A percentile compares a stretch with the other conserved stretches of the same genome.
Evolutionary conservation across 1,140 invertebrate genomes (phyloP).

Genomic region (Cryptotermes secundus): DNA sequence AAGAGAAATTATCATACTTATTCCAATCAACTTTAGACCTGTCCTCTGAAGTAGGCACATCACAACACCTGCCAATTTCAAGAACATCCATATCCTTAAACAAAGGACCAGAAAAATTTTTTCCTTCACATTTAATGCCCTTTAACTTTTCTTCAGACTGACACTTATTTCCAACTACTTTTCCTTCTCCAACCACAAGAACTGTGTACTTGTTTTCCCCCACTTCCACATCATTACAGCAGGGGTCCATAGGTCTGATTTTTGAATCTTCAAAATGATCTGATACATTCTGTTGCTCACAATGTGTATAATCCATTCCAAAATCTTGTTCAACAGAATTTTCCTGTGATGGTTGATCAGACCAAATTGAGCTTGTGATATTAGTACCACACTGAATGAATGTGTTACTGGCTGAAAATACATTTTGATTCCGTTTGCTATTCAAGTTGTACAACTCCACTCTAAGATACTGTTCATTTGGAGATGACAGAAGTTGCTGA

Average conservation of each 20-base stretch:
- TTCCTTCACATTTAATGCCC: too few relatives aligned
- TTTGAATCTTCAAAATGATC: too few relatives aligned
- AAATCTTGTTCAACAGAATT: constrained; percentile 20
- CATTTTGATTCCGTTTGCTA: constrained; percentile 37
- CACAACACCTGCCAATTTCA: too few relatives aligned
- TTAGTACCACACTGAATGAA: constrained; percentile 45
- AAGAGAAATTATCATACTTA: neutral
- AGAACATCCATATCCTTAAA: too few relatives aligned
- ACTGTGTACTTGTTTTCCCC: too few relatives aligned
- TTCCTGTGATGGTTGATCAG: constrained; percentile 33
- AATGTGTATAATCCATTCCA: constrained; percentile 14
- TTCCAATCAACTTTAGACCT: neutral
- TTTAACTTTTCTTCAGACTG: too few relatives aligned
- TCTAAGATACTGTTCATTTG: constrained; percentile 47
- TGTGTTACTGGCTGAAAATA: neutral
- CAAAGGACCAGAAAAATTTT: too few relatives aligned
- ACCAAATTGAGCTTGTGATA: constrained; percentile 51
- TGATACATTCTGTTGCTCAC: neutral
- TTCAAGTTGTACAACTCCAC: constrained; percentile 42
- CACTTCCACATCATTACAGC: too few relatives aligned
- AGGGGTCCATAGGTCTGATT: too few relatives aligned
- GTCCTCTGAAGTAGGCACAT: neutral
- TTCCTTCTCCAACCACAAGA: too few relatives aligned
- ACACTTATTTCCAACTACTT: too few relatives aligned
- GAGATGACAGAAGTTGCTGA: constrained; percentile 56